Percentiles rank a stretch among this genome's conserved stretches.
phyloP scores from a whole-genome alignment of 2,888 invertebrate genomes.

The Steinernema hermaphroditum region DNA sequence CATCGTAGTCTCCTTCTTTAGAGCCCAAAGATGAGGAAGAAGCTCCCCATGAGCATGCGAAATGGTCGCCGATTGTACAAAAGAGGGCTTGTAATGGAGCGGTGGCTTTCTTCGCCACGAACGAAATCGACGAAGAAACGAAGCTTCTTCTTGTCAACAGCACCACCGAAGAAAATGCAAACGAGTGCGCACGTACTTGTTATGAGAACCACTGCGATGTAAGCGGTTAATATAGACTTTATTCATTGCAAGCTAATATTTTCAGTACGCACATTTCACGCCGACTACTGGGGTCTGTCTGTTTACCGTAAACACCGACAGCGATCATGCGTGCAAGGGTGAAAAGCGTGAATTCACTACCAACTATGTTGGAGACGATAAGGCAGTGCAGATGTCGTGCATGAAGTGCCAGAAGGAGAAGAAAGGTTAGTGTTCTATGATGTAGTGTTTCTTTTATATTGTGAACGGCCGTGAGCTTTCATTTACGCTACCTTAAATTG shows the following conservation, averaged over 20 bases:
- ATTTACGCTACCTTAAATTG: no score
- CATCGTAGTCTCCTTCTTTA: not conserved
- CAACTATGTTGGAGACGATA: slow-evolving; percentile 35
- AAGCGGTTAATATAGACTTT: slow-evolving; percentile 33
- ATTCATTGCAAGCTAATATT: not conserved
- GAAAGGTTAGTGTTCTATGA: not conserved
- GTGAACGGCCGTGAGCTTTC: no score
- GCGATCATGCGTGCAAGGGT: slow-evolving; percentile 41
- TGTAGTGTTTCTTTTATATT: no score
- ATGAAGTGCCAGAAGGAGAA: slow-evolving; percentile 26
- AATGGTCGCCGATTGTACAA: slow-evolving; percentile 26
- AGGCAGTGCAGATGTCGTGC: slow-evolving; percentile 31
- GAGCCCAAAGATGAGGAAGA: slow-evolving; percentile 30
- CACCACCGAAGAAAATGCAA: slow-evolving; percentile 41
- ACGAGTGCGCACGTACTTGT: slow-evolving; percentile 52
- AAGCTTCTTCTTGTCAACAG: slow-evolving; percentile 52
- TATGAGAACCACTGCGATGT: slow-evolving; percentile 51
- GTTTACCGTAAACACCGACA: slow-evolving; percentile 53
- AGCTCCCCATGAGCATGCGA: slow-evolving; percentile 9
- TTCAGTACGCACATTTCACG: slow-evolving; percentile 53
- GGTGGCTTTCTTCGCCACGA: slow-evolving; percentile 42
- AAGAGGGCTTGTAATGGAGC: slow-evolving; percentile 37
- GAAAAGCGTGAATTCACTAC: slow-evolving; percentile 29
- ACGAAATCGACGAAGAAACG: slow-evolving; percentile 49
- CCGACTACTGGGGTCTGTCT: slow-evolving; percentile 44